phyloP scores from a whole-genome alignment of 2,888 invertebrate genomes.

The Siphonodentalium dalli region DNA sequence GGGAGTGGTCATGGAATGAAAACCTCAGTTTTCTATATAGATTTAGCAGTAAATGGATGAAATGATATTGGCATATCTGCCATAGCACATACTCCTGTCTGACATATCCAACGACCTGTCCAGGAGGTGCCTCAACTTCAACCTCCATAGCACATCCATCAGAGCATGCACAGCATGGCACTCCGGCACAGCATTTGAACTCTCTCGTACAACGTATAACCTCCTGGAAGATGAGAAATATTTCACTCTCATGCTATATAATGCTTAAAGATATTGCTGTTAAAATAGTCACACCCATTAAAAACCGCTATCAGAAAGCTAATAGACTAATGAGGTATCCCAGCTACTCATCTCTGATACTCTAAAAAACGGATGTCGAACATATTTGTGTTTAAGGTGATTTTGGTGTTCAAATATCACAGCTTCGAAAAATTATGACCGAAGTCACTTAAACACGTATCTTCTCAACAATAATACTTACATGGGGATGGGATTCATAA shows the following conservation, averaged over 20 bases:
- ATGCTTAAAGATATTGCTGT: not conserved
- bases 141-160: slow-evolving; percentile 50
- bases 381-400: too few species aligned
- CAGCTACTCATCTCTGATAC: too few species aligned
- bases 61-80: not conserved
- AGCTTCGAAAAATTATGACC: too few species aligned
- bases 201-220: slow-evolving; percentile 54
- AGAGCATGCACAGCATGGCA: slow-evolving; percentile 51
- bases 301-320: not conserved
- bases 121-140: slow-evolving; percentile 56
- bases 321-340: too few species aligned
- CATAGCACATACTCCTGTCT: slow-evolving; percentile 50
- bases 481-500: too few species aligned
- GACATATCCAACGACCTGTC: slow-evolving; percentile 57
- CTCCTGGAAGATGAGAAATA: slow-evolving; percentile 41
- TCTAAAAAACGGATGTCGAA: too few species aligned
- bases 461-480: too few species aligned
- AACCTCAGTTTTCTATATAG: not conserved
- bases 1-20: too few species aligned
- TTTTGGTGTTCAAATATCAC: too few species aligned
- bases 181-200: slow-evolving; percentile 60
- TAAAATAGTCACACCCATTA: too few species aligned
- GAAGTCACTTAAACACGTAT: too few species aligned
- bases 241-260: too few species aligned
- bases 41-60: not conserved